Conservation (phyloP, 2,113 vertebrate species). For the Sander vitreus region DNA sequence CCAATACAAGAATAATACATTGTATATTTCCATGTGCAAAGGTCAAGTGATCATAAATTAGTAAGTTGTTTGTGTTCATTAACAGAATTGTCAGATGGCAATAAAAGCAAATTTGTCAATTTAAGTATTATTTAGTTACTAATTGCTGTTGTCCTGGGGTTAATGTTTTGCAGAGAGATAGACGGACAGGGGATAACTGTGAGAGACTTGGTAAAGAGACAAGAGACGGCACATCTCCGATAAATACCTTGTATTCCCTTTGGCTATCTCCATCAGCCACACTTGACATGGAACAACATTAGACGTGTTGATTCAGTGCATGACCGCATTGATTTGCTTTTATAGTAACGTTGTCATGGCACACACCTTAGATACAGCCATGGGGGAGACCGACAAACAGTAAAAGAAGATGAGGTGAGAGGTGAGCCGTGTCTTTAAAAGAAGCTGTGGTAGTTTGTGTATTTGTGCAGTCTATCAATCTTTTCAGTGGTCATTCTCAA, state of each 20-base stretch:
- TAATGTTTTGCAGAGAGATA: conserved; percentile 57
- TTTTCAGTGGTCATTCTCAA: conserved; percentile 24
- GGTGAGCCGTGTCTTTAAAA: conserved; percentile 29
- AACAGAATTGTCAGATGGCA: conserved; percentile 62
- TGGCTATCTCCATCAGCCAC: conserved; percentile 22
- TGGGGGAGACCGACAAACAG: not conserved
- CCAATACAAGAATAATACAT: not conserved
- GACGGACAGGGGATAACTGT: conserved; percentile 18
- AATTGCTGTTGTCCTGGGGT: conserved; percentile 64
- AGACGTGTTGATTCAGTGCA: conserved; percentile 57
- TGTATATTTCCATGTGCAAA: conserved; percentile 31
- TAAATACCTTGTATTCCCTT: conserved; percentile 68
- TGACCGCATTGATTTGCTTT: conserved; percentile 44
- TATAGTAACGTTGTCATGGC: conserved; percentile 26
- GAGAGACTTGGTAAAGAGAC: conserved; percentile 62
- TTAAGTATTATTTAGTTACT: conserved; percentile 66
- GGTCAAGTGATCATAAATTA: conserved; percentile 61
- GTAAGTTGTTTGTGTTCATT: conserved; percentile 61
- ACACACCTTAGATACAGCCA: not conserved
- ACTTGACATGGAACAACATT: conserved; percentile 36
- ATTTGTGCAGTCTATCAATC: conserved; percentile 6
- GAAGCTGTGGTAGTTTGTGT: not conserved
- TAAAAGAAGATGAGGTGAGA: conserved; percentile 29
- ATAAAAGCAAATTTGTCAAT: conserved; percentile 63
- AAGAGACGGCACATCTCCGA: conserved; percentile 66